A percentile compares a stretch with the other conserved stretches of the same genome.
Conservation (phyloP, 2,113 vertebrate species). For the Rhegmatorhina hoffmannsi region DNA sequence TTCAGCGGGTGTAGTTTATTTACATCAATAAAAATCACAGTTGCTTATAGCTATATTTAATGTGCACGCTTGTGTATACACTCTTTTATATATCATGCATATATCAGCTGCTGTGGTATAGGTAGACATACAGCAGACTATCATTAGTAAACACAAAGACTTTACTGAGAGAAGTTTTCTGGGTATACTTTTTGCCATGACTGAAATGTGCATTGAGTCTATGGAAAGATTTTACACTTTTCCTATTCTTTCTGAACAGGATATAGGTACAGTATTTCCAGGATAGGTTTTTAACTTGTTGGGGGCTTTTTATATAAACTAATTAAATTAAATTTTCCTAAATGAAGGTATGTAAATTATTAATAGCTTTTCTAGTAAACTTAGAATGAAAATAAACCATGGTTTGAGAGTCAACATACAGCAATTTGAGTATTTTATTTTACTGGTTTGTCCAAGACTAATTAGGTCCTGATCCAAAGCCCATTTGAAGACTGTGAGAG, state of each 20-base stretch:
- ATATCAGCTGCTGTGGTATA: background rate
- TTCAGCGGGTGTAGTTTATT: slow-evolving; percentile 37
- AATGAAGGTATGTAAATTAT: background rate
- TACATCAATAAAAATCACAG: slow-evolving; percentile 5
- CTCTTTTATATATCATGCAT: background rate
- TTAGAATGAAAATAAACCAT: background rate
- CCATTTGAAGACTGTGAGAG: background rate
- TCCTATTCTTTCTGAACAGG: background rate
- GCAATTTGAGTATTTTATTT: background rate
- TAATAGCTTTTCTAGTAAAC: background rate
- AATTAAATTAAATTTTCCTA: background rate
- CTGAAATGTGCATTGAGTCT: background rate
- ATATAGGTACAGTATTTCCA: background rate
- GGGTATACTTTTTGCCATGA: background rate
- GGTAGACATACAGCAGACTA: background rate
- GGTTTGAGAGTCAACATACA: background rate
- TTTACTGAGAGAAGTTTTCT: background rate
- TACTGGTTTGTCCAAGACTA: slow-evolving; percentile 19
- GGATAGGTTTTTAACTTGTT: background rate
- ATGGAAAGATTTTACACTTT: background rate
- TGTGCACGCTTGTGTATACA: background rate
- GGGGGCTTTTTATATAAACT: background rate
- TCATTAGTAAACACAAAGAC: background rate
- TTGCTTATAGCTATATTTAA: background rate
- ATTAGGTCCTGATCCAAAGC: slow-evolving; percentile 8